phyloP scores from a whole-genome alignment of 2,113 vertebrate species.

The Panthera tigris region DNA sequence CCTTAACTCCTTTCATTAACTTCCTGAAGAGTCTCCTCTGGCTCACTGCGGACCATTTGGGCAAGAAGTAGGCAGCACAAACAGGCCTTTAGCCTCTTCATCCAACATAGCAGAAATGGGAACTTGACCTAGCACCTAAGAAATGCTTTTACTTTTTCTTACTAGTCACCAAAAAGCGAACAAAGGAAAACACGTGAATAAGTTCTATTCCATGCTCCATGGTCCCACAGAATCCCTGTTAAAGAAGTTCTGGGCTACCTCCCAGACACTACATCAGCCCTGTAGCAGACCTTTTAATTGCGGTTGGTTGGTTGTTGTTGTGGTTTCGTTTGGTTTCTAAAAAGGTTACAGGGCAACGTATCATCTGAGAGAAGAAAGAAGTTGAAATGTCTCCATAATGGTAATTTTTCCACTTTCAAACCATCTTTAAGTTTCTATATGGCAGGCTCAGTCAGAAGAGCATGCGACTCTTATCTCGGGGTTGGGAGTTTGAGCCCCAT shows the following conservation, averaged over 20 bases:
- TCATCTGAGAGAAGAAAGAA: constrained; percentile 15
- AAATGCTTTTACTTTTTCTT: neutral
- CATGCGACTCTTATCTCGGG: neutral
- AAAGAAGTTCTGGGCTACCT: neutral
- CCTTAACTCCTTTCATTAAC: neutral
- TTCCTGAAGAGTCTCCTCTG: neutral
- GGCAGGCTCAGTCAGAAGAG: neutral
- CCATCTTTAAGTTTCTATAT: constrained; percentile 24
- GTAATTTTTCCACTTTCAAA: constrained; percentile 1
- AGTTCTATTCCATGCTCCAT: neutral
- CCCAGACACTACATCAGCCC: neutral
- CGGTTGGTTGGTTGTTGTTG: neutral
- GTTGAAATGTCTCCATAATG: constrained; percentile 3
- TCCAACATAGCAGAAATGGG: neutral
- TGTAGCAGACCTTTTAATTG: neutral
- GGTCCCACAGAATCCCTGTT: neutral
- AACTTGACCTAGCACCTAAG: neutral
- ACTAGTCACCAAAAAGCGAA: constrained; percentile 1
- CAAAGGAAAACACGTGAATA: neutral
- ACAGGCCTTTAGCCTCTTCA: neutral
- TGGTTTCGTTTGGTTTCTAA: neutral
- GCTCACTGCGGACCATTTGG: neutral
- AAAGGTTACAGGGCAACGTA: neutral
- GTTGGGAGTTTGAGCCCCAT: neutral
- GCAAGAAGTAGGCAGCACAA: neutral